Conservation (phyloP, 1,140 invertebrate genomes). For the Hycleus cichorii region DNA sequence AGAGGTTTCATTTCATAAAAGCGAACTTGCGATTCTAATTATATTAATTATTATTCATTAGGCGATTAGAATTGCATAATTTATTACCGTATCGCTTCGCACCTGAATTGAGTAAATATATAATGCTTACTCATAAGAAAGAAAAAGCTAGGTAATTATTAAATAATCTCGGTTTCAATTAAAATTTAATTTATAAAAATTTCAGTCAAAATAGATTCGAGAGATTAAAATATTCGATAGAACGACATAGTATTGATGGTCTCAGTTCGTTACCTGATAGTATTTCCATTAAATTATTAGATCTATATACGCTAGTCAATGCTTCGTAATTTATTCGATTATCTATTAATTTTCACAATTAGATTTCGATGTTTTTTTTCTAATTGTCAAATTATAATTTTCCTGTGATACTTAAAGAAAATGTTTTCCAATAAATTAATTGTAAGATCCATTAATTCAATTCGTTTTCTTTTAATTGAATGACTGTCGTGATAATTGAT, state of each 20-base stretch:
- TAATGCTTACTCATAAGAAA: slow-evolving; percentile 67
- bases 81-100: slow-evolving; percentile 62
- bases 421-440: neutral
- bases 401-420: neutral
- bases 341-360: too few species aligned
- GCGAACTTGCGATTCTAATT: neutral
- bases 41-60: slow-evolving; percentile 29
- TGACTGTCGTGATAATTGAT: too few species aligned
- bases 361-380: neutral
- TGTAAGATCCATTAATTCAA: too few species aligned
- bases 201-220: slow-evolving; percentile 49
- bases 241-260: slow-evolving; percentile 55
- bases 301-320: slow-evolving; percentile 32
- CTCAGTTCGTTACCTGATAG: slow-evolving; percentile 47
- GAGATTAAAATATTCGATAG: slow-evolving; percentile 49
- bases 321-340: slow-evolving; percentile 11
- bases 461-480: too few species aligned
- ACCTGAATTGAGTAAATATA: slow-evolving; percentile 63
- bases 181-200: slow-evolving; percentile 4
- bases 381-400: too few species aligned
- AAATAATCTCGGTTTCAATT: slow-evolving; percentile 3
- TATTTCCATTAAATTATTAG: slow-evolving; percentile 26
- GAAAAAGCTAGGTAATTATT: slow-evolving; percentile 45
- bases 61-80: slow-evolving; percentile 46
- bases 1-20: too few species aligned